Conservation (phyloP, 2,113 vertebrate genomes). For the Megaceryle torquata region DNA sequence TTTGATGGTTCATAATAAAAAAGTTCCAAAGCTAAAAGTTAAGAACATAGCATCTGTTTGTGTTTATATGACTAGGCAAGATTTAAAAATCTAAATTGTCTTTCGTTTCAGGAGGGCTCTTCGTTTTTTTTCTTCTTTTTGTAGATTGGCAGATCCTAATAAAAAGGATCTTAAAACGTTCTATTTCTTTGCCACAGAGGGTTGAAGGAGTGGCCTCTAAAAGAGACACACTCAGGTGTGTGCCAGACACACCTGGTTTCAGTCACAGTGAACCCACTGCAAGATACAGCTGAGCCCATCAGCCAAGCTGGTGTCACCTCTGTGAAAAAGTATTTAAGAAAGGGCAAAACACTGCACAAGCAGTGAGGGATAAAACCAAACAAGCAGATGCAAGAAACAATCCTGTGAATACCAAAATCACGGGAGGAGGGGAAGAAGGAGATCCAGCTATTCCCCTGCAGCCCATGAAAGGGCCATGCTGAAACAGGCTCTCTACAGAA, state of each 20-base stretch:
- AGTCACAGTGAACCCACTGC: not conserved
- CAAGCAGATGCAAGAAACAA: not conserved
- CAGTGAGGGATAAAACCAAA: not conserved
- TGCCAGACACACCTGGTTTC: not conserved
- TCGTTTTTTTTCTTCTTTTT: not conserved
- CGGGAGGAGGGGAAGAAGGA: not conserved
- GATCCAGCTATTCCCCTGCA: not conserved
- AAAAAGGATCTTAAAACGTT: not conserved
- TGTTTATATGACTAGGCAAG: not conserved
- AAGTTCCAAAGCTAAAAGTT: not conserved
- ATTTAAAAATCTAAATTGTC: not conserved
- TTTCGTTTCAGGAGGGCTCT: no score
- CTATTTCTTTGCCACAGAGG: not conserved
- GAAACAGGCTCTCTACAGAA: not conserved
- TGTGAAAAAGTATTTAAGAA: not conserved
- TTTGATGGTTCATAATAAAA: not conserved
- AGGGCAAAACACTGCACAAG: not conserved
- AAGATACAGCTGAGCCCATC: not conserved
- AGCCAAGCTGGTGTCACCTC: not conserved
- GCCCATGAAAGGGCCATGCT: not conserved
- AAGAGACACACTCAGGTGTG: not conserved
- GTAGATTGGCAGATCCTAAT: not conserved
- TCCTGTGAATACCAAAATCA: not conserved
- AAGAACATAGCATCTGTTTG: not conserved
- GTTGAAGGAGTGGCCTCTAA: not conserved